Conservation (phyloP, 2,113 vertebrate genomes). For the Empidonax traillii region DNA sequence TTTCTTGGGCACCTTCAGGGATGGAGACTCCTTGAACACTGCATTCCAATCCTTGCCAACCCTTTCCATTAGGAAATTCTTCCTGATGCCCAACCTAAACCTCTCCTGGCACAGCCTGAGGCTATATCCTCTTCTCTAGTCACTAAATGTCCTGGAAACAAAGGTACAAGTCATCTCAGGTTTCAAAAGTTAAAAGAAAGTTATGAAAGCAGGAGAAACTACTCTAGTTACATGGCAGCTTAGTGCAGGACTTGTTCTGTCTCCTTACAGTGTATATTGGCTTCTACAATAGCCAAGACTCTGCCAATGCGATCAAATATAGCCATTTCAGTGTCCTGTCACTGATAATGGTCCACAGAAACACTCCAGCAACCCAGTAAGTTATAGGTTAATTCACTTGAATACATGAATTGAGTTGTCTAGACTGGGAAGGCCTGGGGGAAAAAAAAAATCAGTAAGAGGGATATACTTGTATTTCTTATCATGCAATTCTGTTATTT, state of each 20-base stretch:
- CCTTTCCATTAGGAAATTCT: not conserved
- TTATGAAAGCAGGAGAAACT: not conserved
- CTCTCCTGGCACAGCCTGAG: not conserved
- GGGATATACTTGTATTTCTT: not conserved
- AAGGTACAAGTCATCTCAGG: not conserved
- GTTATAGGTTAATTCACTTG: not conserved
- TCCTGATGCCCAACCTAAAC: not conserved
- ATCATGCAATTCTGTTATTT: not conserved
- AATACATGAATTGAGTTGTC: not conserved
- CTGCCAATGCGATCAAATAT: not conserved
- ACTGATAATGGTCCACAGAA: not conserved
- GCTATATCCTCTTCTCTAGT: not conserved
- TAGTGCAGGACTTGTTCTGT: not conserved
- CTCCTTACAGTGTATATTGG: not conserved
- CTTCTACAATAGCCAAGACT: not conserved
- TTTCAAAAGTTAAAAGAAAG: not conserved
- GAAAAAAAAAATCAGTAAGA: not conserved
- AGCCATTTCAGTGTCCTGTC: not conserved
- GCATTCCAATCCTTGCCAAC: not conserved
- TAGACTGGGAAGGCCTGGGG: not conserved
- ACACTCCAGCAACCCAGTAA: not conserved
- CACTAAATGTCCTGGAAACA: not conserved
- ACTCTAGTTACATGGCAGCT: not conserved
- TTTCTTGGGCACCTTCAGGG: not conserved
- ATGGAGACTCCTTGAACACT: not conserved